phyloP scores from a whole-genome alignment of 2,113 vertebrate species.

The Hippocampus barbouri region DNA sequence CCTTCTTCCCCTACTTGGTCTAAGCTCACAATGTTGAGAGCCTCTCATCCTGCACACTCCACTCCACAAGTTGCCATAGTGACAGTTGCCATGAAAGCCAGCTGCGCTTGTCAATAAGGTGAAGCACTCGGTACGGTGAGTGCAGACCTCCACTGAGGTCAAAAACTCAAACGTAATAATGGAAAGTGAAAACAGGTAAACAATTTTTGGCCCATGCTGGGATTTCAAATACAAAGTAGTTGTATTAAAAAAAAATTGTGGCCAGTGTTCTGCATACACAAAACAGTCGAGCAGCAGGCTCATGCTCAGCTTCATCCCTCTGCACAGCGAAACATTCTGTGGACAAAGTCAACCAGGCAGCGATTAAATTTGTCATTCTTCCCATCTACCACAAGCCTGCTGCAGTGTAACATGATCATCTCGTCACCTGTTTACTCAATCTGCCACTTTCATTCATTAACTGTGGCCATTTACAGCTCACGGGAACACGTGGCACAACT shows the following conservation, averaged over 20 bases:
- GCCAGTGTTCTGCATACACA: neutral
- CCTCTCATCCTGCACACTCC: conserved; percentile 29
- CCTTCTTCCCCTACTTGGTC: conserved; percentile 18
- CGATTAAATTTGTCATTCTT: conserved; percentile 45
- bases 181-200: neutral
- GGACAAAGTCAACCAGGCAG: conserved; percentile 6
- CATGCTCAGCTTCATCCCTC: neutral
- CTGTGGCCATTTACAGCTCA: conserved; percentile 5
- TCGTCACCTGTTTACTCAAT: conserved; percentile 43
- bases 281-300: neutral
- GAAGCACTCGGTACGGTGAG: conserved; percentile 6
- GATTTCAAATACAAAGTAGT: neutral
- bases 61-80: conserved; percentile 64
- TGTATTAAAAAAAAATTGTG: neutral
- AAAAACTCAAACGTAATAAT: neutral
- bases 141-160: neutral
- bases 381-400: conserved; percentile 35
- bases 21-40: conserved; percentile 27
- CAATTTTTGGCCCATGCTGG: neutral
- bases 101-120: conserved; percentile 44
- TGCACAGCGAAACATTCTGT: neutral
- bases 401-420: conserved; percentile 45
- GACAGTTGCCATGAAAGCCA: conserved; percentile 68
- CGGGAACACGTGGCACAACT: neutral
- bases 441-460: conserved; percentile 23